Base-by-base conservation (phyloP, 1,140 invertebrate genomes). In the Ceratosolen solmsi region DNA sequence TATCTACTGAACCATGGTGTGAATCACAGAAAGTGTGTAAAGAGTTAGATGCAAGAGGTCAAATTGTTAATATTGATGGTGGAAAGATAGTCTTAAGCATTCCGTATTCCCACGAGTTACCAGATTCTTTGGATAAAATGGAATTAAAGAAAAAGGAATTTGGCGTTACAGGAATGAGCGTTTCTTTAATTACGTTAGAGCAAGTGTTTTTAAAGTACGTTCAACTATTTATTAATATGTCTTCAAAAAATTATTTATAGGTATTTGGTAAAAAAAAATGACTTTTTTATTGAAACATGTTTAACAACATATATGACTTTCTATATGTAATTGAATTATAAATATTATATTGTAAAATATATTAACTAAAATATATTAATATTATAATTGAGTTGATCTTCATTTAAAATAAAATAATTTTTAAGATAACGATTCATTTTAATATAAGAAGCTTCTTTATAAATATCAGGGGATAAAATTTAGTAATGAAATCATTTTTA, bases 181-280 rank as follows among this genome's bases (percentile, higher is more conserved):
- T 96, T 0, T 95, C 96, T 0, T 93, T 96, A 3, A 96, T 96
- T 13, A 97, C 96, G 0, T 92, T 98, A 86, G 96, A 98, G 88
- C 96, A 97, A 91, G 96, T 98, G 15, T 97, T 97, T 87, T 87
- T 97, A 25, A 96, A 95, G 95, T 96, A 90, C 91, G 92, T 82
- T 68, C 63, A 80, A 82, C n/a, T 38, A 58, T 72, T 82, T 82
- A 46, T 11, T 82, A 77, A 75, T 41, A 79, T 60, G 36, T 30
- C 25, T 33, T 33, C 7, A 56, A 83, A 76, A 83, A 73, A 46
- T n/a, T n/a, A n/a, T 8, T 33, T 2, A 25, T 73, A 33, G 20
- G 27, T 72, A 79, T 72, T 46, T 25, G 8, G 33, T 41, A 73
- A 30, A 65, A 51, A 80, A 51, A 2, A n/a, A n/a, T n/a, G n/a